Evolutionary conservation across 2,888 invertebrate species (phyloP), one percentile per base, ranked within the genome.

Genomic region (Troides aeacus): DNA sequence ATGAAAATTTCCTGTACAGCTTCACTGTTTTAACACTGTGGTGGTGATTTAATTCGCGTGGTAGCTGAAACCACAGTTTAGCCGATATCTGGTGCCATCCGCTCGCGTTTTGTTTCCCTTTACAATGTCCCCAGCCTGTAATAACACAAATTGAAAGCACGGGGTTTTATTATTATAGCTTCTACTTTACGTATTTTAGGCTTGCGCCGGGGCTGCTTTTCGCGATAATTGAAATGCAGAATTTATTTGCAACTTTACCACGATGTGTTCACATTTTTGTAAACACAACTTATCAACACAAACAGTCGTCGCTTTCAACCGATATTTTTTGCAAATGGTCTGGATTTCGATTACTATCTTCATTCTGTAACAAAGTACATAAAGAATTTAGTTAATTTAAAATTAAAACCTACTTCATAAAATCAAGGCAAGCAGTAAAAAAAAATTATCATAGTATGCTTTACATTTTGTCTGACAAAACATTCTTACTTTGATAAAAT

Each of bases 101-200:
- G 62, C 81, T 79, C 79, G 77, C 79, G 77, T 79, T 83, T 78
- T 84, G 84, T 82, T 80, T 81, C 79, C 77, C 78, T 80, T 78
- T 74, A 77, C 76, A 74, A 72, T 72, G 70, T 73, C 72, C 64
- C 74, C 72, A 71, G 76, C 80, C 82, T 83, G 81, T 78, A 82
- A 82, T 81, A 84, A 83, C 77, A 84, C 69, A 64, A 69, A 66
- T 59, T 73, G 71, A 72, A 71, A 69, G 72, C 71, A 59, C 60
- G 64, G 57, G 30, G 64, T 64, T 70, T 66, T 63, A 64, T 61
- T 70, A 70, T 70, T 70, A 70, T 61, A 64, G 70, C 61, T 64
- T 67, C 57, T 57, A 63, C 61, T 67, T 62, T 50, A 56, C 67
- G 61, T 42, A 61, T 67, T 70, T 70, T 66, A 66, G 24, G 12